phyloP scores from a whole-genome alignment of 2,797 vertebrate genomes.

The Nasua narica region DNA sequence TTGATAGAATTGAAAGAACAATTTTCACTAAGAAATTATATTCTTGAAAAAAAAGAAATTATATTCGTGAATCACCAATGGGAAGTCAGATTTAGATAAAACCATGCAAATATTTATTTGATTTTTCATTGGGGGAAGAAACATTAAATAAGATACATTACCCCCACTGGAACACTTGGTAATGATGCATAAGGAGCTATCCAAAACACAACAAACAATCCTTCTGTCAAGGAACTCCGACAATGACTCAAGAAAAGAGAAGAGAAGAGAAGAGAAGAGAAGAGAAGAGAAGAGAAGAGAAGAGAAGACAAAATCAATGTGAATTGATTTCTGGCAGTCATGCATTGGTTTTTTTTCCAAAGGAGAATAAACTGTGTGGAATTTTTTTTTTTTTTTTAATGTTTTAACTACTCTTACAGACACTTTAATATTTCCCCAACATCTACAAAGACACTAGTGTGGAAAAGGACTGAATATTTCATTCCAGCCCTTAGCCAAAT shows the following conservation, averaged over 20 bases:
- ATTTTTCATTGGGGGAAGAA: conserved; percentile 33
- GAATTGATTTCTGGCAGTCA: conserved; percentile 72
- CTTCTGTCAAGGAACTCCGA: conserved; percentile 55
- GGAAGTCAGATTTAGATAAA: conserved; percentile 36
- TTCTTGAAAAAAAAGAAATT: not conserved
- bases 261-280: no score
- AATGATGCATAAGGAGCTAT: conserved; percentile 57
- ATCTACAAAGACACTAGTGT: not conserved
- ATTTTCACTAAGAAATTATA: not conserved
- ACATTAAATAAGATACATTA: conserved; percentile 40
- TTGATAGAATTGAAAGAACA: not conserved
- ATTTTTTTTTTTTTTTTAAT: conserved; percentile 35
- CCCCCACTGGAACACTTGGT: conserved; percentile 14
- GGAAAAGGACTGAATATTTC: not conserved
- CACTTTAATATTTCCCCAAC: not conserved
- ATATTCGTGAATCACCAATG: not conserved
- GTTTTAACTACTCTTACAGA: not conserved
- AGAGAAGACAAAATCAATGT: not conserved
- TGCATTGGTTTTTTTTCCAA: conserved; percentile 52
- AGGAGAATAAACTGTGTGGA: not conserved
- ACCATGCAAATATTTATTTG: conserved; percentile 23
- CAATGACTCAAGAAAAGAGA: conserved; percentile 48
- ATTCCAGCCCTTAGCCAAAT: not conserved
- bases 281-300: not conserved
- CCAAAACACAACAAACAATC: conserved; percentile 66